phyloP scores from a whole-genome alignment of 2,888 invertebrate species.

The Hedya salicella region DNA sequence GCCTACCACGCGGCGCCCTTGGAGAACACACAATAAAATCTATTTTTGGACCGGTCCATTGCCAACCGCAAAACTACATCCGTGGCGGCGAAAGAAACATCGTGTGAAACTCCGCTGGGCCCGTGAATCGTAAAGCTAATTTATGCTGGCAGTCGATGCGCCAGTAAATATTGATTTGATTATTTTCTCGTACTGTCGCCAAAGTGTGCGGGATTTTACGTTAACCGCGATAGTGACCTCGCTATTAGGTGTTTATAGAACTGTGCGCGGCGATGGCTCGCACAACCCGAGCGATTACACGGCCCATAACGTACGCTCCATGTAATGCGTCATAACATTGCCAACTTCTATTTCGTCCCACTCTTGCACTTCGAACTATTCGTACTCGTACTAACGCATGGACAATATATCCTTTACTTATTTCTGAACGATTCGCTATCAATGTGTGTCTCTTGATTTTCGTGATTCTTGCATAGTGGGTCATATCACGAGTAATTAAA shows the following conservation, averaged over 20 bases:
- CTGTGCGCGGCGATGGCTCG: neutral
- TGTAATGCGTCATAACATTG: conserved; percentile 1
- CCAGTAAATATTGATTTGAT: conserved; percentile 58
- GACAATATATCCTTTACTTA: no score
- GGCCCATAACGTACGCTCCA: neutral
- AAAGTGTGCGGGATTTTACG: conserved; percentile 32
- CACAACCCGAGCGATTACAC: conserved; percentile 11
- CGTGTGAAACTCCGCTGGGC: conserved; percentile 60
- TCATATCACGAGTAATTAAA: no score
- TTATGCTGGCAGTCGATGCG: conserved; percentile 57
- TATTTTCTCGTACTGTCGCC: conserved; percentile 42
- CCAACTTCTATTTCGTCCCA: neutral
- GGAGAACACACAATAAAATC: conserved; percentile 79
- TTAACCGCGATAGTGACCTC: conserved; percentile 1
- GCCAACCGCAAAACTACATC: conserved; percentile 77
- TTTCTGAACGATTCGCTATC: no score
- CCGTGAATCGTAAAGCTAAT: conserved; percentile 61
- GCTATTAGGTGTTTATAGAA: neutral
- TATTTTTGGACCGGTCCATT: conserved; percentile 80
- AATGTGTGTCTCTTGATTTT: no score
- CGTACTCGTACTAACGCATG: no score
- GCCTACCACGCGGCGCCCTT: conserved; percentile 65
- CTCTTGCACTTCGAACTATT: neutral
- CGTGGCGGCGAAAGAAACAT: conserved; percentile 71
- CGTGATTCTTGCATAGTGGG: no score